phyloP scores from a whole-genome alignment of 2,113 vertebrate genomes.

The Marmota monax region DNA sequence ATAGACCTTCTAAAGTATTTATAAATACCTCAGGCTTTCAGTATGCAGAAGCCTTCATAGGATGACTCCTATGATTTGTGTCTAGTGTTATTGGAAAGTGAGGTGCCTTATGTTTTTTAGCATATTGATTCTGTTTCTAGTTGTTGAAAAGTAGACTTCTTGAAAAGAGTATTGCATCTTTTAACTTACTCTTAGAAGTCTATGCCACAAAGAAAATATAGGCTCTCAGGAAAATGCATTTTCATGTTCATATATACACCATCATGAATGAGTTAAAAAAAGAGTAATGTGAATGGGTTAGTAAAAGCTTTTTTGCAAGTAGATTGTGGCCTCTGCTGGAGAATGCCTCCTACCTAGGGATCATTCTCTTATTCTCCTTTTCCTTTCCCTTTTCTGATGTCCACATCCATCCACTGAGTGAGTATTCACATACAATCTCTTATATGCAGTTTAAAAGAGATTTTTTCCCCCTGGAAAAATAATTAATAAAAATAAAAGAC shows the following conservation, averaged over 20 bases:
- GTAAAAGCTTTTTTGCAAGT: neutral
- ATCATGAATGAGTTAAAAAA: neutral
- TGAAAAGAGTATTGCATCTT: conserved; percentile 16
- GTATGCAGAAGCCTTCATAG: neutral
- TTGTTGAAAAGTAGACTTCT: conserved; percentile 50
- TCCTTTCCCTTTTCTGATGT: conserved; percentile 27
- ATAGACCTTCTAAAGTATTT: neutral
- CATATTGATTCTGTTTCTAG: neutral
- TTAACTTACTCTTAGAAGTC: conserved; percentile 1
- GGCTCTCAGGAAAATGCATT: neutral
- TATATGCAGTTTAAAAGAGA: conserved; percentile 27
- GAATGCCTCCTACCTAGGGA: neutral
- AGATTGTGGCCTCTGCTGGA: neutral
- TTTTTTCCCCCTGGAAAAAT: neutral
- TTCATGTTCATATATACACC: neutral
- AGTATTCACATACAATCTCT: conserved; percentile 1
- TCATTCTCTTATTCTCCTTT: neutral
- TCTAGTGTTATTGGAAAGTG: neutral
- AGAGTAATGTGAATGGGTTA: neutral
- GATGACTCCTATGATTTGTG: neutral
- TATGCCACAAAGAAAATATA: conserved; percentile 9
- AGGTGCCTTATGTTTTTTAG: conserved; percentile 11
- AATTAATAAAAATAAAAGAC: neutral
- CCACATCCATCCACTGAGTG: neutral
- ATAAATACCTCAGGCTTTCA: neutral